phyloP scores from a whole-genome alignment of 2,797 vertebrate genomes.

The Dipus sagitta region DNA sequence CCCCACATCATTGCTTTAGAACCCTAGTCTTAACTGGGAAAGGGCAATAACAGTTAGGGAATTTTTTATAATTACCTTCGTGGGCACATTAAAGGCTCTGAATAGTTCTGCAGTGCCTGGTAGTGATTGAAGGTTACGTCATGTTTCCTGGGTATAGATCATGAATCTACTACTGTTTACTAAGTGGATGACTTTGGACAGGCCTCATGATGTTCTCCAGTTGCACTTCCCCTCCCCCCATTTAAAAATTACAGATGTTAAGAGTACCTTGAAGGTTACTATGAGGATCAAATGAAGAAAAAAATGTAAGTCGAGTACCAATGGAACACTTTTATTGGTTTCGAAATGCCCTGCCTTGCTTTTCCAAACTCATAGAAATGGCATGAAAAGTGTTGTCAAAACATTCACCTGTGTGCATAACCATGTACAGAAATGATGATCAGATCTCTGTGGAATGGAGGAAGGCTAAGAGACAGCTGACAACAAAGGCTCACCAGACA shows the following conservation, averaged over 20 bases:
- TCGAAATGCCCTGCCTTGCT: not conserved
- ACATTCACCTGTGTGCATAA: not conserved
- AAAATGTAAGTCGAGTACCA: not conserved
- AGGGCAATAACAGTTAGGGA: not conserved
- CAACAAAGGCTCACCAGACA: not conserved
- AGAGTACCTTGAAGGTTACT: not conserved
- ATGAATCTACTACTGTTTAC: not conserved
- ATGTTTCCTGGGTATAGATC: not conserved
- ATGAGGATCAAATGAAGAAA: not conserved
- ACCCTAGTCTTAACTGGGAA: not conserved
- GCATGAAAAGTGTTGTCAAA: not conserved
- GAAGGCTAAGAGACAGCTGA: not conserved
- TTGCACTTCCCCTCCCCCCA: not conserved
- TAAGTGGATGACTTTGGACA: not conserved
- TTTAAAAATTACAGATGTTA: constrained; percentile 26
- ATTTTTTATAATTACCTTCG: constrained; percentile 9
- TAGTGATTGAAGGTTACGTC: not conserved
- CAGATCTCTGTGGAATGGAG: not conserved
- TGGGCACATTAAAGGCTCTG: not conserved
- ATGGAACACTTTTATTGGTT: not conserved
- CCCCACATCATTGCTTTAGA: not conserved
- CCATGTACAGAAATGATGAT: not conserved
- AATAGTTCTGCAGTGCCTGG: not conserved
- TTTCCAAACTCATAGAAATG: not conserved
- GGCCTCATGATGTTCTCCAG: not conserved